Evolutionary conservation across 1,140 invertebrate species (phyloP).

Genomic region (Musca domestica): DNA sequence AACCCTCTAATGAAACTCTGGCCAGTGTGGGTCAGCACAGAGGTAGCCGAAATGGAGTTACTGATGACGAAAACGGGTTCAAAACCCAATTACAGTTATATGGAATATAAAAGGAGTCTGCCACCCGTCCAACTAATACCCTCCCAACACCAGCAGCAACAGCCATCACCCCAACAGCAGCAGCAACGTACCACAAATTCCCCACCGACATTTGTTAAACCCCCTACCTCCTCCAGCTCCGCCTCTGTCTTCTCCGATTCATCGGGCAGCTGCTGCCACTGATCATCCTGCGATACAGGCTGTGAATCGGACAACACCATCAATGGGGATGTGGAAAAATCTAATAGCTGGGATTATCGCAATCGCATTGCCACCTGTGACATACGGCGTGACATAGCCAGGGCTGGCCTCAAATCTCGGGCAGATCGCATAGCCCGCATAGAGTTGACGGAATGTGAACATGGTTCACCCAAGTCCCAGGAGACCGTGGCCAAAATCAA

Average conservation of each 20-base stretch:
- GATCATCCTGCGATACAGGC: constrained; percentile 23
- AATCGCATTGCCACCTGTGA: constrained; percentile 30
- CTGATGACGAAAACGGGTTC: constrained; percentile 34
- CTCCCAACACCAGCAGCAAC: too few relatives aligned
- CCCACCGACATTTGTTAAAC: constrained; percentile 6
- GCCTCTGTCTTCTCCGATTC: too few relatives aligned
- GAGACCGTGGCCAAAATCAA: constrained; percentile 26
- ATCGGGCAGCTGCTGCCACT: background rate
- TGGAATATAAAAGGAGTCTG: background rate
- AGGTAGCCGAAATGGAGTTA: constrained; percentile 48
- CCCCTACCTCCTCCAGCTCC: background rate
- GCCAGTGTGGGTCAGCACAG: constrained; percentile 26
- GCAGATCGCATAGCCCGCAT: constrained; percentile 46
- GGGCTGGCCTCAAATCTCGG: constrained; percentile 35
- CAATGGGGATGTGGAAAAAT: constrained; percentile 35
- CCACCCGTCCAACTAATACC: background rate
- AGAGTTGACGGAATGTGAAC: constrained; percentile 30
- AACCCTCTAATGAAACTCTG: constrained; percentile 28
- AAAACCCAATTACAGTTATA: constrained; percentile 6
- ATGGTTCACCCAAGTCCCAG: background rate
- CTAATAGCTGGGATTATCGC: constrained; percentile 38
- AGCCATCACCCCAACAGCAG: too few relatives aligned
- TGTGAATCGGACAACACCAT: constrained; percentile 26
- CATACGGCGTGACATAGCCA: constrained; percentile 29
- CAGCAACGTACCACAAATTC: constrained; percentile 19